A percentile compares a stretch with the other conserved stretches of the same genome.
These are phyloP conservation scores for Knipowitschia caucasica DNA, from an alignment of 2,797 vertebrate genomes.

Conservation along the genomic window DNA sequence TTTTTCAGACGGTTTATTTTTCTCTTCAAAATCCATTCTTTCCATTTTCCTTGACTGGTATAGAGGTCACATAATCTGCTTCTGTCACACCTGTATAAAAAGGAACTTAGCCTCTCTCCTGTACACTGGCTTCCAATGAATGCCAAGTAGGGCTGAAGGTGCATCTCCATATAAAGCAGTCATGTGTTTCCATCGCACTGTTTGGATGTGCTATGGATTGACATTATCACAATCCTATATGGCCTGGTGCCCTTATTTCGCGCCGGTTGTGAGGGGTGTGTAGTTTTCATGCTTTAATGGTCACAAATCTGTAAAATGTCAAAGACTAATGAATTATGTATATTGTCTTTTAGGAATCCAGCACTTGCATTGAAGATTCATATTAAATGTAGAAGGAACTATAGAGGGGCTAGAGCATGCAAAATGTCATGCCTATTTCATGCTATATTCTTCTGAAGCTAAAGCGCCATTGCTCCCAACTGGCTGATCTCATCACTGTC, in stretches of 20 bases:
- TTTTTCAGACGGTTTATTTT: not conserved
- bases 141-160: conserved; percentile 37
- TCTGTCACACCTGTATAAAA: conserved; percentile 25
- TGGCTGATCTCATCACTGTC: too few relatives aligned
- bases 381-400: too few relatives aligned
- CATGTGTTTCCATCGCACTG: conserved; percentile 19
- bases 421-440: too few relatives aligned
- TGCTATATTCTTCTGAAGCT: too few relatives aligned
- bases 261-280: not conserved
- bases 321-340: not conserved
- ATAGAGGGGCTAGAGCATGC: too few relatives aligned
- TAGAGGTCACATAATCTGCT: conserved; percentile 27
- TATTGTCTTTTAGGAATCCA: too few relatives aligned
- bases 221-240: conserved; percentile 5
- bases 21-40: not conserved
- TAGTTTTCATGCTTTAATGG: not conserved
- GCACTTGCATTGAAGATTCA: too few relatives aligned
- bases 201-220: conserved; percentile 1
- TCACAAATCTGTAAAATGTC: conserved; percentile 5
- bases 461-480: too few relatives aligned
- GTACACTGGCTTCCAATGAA: conserved; percentile 26
- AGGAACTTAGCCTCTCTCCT: conserved; percentile 28
- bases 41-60: conserved; percentile 7
- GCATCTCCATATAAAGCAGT: conserved; percentile 36
- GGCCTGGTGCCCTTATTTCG: not conserved